phyloP scores from a whole-genome alignment of 2,797 vertebrate genomes.

The Oreochromis mossambicus region DNA sequence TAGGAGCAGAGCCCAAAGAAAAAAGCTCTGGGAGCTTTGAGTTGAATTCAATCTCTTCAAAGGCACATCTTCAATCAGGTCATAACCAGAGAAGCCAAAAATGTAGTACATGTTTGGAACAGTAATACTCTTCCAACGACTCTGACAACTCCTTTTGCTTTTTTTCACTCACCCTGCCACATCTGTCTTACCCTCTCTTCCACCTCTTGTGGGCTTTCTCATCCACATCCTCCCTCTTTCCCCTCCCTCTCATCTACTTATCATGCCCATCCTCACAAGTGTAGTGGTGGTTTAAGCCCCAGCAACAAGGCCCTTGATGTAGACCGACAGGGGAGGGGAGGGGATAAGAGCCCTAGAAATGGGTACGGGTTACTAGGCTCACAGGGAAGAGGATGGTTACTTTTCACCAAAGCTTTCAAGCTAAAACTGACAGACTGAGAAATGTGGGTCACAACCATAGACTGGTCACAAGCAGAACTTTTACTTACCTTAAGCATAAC shows the following conservation, averaged over 20 bases:
- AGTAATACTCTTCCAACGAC: neutral
- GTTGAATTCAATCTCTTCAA: slow-evolving; percentile 22
- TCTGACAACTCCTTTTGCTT: neutral
- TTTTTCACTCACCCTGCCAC: neutral
- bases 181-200: neutral
- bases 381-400: neutral
- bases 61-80: slow-evolving; percentile 30
- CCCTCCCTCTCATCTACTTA: slow-evolving; percentile 1
- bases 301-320: slow-evolving; percentile 38
- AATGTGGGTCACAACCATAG: neutral
- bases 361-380: slow-evolving; percentile 27
- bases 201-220: slow-evolving; percentile 10
- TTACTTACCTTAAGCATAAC: neutral
- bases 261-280: slow-evolving; percentile 8
- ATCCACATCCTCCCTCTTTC: neutral
- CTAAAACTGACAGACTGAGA: neutral
- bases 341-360: slow-evolving; percentile 41
- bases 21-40: slow-evolving; percentile 21
- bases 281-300: slow-evolving; percentile 21
- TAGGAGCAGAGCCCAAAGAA: neutral
- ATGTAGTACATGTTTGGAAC: neutral
- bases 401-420: neutral
- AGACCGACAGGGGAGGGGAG: neutral
- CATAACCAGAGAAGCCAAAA: slow-evolving; percentile 2
- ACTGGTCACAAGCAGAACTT: neutral